phyloP scores from a whole-genome alignment of 2,797 vertebrate species.

The Anguilla obscura region DNA sequence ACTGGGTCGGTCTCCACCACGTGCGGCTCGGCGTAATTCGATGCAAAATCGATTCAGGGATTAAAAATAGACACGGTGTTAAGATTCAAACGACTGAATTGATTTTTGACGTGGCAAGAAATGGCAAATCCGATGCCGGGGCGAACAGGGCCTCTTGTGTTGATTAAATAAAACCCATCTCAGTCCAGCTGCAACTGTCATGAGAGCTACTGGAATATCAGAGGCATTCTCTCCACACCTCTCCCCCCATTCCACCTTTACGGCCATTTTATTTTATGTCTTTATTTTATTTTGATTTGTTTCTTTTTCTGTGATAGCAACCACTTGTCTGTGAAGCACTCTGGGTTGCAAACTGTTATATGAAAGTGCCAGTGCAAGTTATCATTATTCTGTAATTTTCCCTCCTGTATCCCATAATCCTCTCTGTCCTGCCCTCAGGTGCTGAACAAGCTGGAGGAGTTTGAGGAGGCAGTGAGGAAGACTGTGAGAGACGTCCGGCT shows the following conservation, averaged over 20 bases:
- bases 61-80: neutral
- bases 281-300: neutral
- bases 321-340: neutral
- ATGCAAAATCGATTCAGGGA: neutral
- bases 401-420: neutral
- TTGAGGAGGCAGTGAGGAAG: constrained; percentile 78
- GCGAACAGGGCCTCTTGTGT: neutral
- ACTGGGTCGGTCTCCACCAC: neutral
- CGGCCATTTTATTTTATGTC: neutral
- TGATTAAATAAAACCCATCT: neutral
- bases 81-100: neutral
- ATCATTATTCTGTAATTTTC: neutral
- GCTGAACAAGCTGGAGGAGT: constrained; percentile 79
- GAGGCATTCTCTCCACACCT: neutral
- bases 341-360: neutral
- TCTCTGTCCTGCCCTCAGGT: constrained; percentile 57
- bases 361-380: too few species aligned
- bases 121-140: neutral
- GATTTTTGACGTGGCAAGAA: neutral
- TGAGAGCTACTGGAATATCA: neutral
- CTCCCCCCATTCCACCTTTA: neutral
- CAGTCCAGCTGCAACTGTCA: neutral
- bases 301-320: neutral
- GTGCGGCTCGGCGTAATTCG: neutral
- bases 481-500: constrained; percentile 70